Conservation (phyloP, 2,797 vertebrate genomes). For the Distichodus sexfasciatus region DNA sequence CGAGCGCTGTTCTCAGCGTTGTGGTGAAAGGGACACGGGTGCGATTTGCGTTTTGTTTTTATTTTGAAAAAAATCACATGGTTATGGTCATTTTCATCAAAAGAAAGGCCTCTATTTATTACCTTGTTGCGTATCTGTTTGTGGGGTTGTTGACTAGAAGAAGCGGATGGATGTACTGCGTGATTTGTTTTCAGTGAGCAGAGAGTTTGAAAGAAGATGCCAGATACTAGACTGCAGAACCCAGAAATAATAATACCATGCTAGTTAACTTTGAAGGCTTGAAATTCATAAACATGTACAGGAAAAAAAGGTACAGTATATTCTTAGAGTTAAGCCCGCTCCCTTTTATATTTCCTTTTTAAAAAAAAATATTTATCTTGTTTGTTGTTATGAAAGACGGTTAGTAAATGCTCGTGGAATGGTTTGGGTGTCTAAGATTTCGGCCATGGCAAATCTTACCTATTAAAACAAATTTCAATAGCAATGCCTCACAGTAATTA, state of each 20-base stretch:
- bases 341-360: conserved; percentile 29
- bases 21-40: background rate
- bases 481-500: background rate
- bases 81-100: conserved; percentile 33
- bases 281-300: conserved; percentile 28
- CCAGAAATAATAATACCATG: background rate
- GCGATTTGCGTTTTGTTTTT: background rate
- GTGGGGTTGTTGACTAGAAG: conserved; percentile 26
- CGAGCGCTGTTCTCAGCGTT: conserved; percentile 26
- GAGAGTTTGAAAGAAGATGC: conserved; percentile 28
- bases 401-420: conserved; percentile 17
- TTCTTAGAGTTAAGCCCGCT: conserved; percentile 25
- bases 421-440: conserved; percentile 1
- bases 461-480: conserved; percentile 6
- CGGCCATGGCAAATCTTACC: conserved; percentile 20
- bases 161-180: background rate
- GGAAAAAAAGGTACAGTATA: conserved; percentile 25
- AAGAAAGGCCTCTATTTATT: conserved; percentile 41
- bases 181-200: background rate
- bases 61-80: background rate
- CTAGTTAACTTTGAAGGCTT: background rate
- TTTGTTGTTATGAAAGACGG: conserved; percentile 13
- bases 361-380: conserved; percentile 37
- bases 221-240: conserved; percentile 20
- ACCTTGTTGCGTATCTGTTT: background rate